Base-by-base conservation (phyloP, 1,140 invertebrate species). In the Ephestia elutella region DNA sequence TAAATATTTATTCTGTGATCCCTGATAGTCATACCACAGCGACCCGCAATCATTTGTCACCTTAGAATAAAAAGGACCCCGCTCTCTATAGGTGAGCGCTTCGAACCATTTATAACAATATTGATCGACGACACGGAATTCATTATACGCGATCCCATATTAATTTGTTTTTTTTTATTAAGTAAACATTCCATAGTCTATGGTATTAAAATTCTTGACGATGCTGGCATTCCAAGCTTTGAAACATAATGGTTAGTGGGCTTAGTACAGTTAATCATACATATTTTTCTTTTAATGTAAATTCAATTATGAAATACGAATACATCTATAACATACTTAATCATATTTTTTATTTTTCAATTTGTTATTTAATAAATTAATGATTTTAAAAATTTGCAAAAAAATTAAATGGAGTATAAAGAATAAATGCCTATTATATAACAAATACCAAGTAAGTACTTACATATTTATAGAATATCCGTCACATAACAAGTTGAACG, bases 391-490 rank as follows among this genome's bases (percentile, higher is more conserved):
- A 25, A 25, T 25, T 3, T 2, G 21, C 21, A 32, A 32, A 32
- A 32, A 8, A 5, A 11, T 5, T 32, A 32, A 32, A 11, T 7
- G 11, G 11, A 32, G 11, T 32, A 32, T 32, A 5, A 32, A 9
- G 30, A 32, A 10, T 32, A 5, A 5, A 32, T 11, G 9, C 9
- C 9, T 32, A 8, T 5, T 9, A 32, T 5, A 32, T 5, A 32
- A 32, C 9, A 8, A 32, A 32, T 32, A 32, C 30, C 3, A 28
- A 28, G 25, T 25, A 25, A 25, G 30, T 11, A 44, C 38, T 44
- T n/a, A 44, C 38, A 44, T 15, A 44, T 44, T 15, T 60, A 56
- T 28, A 57, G 44, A 63, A 59, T 17, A 53, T 62, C 50, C 20
- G 19, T 53, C 19, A 53, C 50, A 21, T 25, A 21, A 53, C 50